phyloP scores from a whole-genome alignment of 2,113 vertebrate genomes.

The Cisticola juncidis region DNA sequence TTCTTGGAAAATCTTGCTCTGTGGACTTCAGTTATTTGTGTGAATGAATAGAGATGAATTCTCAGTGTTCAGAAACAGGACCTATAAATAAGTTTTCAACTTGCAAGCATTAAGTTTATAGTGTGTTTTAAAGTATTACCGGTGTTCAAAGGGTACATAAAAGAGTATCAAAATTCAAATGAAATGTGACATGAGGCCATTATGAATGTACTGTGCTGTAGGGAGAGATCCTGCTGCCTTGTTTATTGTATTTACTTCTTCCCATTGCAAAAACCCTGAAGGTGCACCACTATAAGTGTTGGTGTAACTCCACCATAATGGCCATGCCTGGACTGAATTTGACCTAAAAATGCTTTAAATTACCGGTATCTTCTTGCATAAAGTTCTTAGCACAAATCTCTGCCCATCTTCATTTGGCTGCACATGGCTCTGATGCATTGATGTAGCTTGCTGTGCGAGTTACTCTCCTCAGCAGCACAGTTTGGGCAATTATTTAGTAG shows the following conservation, averaged over 20 bases:
- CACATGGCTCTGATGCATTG: background rate
- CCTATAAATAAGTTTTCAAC: background rate
- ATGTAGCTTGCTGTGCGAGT: background rate
- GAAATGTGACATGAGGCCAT: background rate
- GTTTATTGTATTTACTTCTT: background rate
- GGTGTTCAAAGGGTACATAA: background rate
- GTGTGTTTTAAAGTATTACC: background rate
- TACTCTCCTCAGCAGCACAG: background rate
- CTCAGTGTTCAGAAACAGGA: background rate
- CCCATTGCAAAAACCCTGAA: background rate
- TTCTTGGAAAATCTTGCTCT: background rate
- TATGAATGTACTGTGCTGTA: background rate
- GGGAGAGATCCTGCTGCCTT: background rate
- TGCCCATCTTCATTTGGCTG: background rate
- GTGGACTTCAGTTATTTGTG: background rate
- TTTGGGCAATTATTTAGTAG: conserved; percentile 34
- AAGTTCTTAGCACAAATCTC: background rate
- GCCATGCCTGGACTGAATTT: background rate
- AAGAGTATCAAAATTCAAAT: background rate
- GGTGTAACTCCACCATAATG: background rate
- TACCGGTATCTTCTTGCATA: background rate
- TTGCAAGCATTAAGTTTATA: background rate
- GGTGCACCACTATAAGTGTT: background rate
- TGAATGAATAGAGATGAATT: background rate
- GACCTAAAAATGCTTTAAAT: background rate